Percentiles rank a stretch among this genome's conserved stretches.
These are phyloP conservation scores for Eucidaris tribuloides DNA, from an alignment of 35 echinoderm and acorn worm genomes.

Conservation along the genomic window DNA sequence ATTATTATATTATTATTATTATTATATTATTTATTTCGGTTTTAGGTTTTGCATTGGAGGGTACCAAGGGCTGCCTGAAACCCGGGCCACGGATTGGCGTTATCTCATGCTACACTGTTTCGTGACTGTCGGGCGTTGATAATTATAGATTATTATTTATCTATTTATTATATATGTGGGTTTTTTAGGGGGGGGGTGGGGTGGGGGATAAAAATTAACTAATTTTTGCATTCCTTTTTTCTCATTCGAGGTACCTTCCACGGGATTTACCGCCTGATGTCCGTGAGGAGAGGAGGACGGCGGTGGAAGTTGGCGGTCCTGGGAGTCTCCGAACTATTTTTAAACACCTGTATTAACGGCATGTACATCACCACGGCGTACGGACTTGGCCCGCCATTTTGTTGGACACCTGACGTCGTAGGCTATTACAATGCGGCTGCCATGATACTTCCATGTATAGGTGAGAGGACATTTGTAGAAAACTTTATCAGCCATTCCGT, in stretches of 20 bases:
- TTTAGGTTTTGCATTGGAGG: too few species aligned
- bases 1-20: too few species aligned
- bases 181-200: neutral
- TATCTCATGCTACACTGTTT: neutral
- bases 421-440: neutral
- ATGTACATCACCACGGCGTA: neutral
- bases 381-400: slow-evolving; percentile 8
- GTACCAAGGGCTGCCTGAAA: neutral
- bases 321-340: neutral
- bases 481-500: too few species aligned
- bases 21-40: too few species aligned
- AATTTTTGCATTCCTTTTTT: neutral
- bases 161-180: too few species aligned
- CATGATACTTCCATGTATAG: neutral
- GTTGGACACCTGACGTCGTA: neutral
- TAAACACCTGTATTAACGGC: neutral
- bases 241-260: slow-evolving; percentile 1
- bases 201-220: neutral
- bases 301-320: neutral
- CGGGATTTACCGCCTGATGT: neutral
- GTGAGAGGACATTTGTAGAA: too few species aligned
- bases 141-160: too few species aligned
- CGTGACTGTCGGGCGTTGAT: too few species aligned
- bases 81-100: neutral
- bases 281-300: neutral